A percentile compares a stretch with the other conserved stretches of the same genome.
phyloP scores from a whole-genome alignment of 2,113 vertebrate species.

The Pholis gunnellus region DNA sequence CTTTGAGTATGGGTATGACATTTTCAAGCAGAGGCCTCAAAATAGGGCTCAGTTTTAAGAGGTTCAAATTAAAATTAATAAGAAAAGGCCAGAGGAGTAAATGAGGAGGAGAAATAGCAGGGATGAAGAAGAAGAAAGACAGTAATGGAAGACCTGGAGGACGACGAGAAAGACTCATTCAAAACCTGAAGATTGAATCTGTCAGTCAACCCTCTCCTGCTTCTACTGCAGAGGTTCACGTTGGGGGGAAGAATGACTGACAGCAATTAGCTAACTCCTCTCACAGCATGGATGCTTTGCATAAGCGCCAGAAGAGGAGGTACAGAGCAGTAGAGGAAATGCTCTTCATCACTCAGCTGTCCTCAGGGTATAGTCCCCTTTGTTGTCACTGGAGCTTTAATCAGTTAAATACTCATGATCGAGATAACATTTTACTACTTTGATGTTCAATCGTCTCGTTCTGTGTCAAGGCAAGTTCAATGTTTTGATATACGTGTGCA shows the following conservation, averaged over 20 bases:
- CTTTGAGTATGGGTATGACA: no score
- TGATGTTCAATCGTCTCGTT: constrained; percentile 16
- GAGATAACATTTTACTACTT: constrained; percentile 15
- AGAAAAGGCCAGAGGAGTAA: neutral
- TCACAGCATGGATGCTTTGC: constrained; percentile 26
- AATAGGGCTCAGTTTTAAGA: no score
- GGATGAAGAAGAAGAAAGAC: neutral
- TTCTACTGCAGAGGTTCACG: neutral
- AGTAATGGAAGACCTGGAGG: neutral
- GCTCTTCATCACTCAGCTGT: constrained; percentile 32
- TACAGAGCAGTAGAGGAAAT: constrained; percentile 6
- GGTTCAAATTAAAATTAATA: no score
- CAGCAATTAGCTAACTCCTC: constrained; percentile 26
- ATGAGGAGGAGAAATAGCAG: constrained; percentile 1
- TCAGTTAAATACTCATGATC: constrained; percentile 42
- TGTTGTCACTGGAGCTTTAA: constrained; percentile 35
- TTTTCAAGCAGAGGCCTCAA: no score
- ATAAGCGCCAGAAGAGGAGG: constrained; percentile 23
- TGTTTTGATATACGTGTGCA: neutral
- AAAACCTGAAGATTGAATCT: constrained; percentile 28
- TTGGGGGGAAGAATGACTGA: neutral
- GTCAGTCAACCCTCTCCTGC: constrained; percentile 26
- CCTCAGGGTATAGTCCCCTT: constrained; percentile 15
- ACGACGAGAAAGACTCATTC: constrained; percentile 15
- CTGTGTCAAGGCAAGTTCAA: constrained; percentile 30